Base-by-base conservation (phyloP, 2,797 vertebrate genomes). In the Diplodus sargus region DNA sequence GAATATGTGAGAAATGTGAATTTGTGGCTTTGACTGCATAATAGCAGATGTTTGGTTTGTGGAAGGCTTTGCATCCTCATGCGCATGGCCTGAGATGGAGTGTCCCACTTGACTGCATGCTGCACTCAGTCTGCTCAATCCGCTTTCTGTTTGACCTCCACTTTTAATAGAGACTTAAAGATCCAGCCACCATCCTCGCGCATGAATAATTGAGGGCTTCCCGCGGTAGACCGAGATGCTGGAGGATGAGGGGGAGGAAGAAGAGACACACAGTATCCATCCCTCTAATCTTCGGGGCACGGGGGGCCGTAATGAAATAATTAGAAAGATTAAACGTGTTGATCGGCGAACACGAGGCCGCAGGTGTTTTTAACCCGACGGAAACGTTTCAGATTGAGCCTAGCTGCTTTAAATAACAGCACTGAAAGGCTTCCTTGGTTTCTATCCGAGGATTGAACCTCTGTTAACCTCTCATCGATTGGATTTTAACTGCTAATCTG, bases 151-250 rank as follows among this genome's bases (percentile, higher is more conserved):
- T 85, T 85, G 86, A 91, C 86, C 86, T 91, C 88, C 78, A 85
- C 81, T 88, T 87, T 90, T 90, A 90, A 89, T 85, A 83, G 74
- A 89, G 82, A 66, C 78, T 81, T 84, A 89, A 86, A 81, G 82
- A 83, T 81, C 76, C 54, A 82, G 81, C 80, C 82, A 75, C 82
- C 72, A 70, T 90, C 85, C 61, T 86, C 23, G 54, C 49, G 75
- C 42, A 86, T 91, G 86, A 93, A 92, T 93, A 92, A 94, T 93
- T 83, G 80, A 91, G 80, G 74, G 63, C 78, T 87, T 91, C 85
- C 85, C 30, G 58, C 17, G 20, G 73, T 69, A 79, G 78, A 61
- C 82, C 34, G 74, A 84, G 81, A 85, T 86, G 73, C 82, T 77
- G 82, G 80, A 85, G 70, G 82, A 73, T 63, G 81, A 79, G 81